Conservation (phyloP, 2,888 invertebrate species). For the Congeria kusceri region DNA sequence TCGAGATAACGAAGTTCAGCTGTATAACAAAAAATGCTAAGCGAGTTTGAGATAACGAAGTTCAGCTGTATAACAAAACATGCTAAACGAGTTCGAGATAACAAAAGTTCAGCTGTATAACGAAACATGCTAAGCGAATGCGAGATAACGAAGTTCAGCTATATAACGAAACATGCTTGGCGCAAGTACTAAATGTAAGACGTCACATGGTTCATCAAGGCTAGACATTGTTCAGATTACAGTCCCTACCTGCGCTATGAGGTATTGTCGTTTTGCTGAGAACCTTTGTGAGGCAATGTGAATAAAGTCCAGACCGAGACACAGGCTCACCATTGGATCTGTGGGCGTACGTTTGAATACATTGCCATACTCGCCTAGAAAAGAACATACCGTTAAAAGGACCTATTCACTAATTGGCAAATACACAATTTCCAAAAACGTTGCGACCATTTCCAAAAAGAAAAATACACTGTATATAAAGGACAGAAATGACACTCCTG, state of each 20-base stretch:
- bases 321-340: constrained; percentile 90
- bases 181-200: neutral
- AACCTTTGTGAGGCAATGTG: constrained; percentile 94
- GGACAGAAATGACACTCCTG: no score
- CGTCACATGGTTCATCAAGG: neutral
- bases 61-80: neutral
- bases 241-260: constrained; percentile 89
- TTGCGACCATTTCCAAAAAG: no score
- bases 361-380: constrained; percentile 90
- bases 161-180: neutral
- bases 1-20: no score
- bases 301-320: constrained; percentile 91
- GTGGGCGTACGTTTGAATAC: constrained; percentile 89
- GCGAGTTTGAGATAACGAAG: no score
- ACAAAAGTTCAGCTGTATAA: neutral
- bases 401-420: no score
- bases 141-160: neutral
- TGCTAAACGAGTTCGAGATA: no score
- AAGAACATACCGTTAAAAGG: no score
- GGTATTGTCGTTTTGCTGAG: constrained; percentile 91
- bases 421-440: no score
- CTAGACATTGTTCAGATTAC: neutral
- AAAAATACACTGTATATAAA: no score
- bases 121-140: neutral
- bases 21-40: no score